Base-by-base conservation (phyloP, 2,888 invertebrate species). In the Drosophila neutralis region DNA sequence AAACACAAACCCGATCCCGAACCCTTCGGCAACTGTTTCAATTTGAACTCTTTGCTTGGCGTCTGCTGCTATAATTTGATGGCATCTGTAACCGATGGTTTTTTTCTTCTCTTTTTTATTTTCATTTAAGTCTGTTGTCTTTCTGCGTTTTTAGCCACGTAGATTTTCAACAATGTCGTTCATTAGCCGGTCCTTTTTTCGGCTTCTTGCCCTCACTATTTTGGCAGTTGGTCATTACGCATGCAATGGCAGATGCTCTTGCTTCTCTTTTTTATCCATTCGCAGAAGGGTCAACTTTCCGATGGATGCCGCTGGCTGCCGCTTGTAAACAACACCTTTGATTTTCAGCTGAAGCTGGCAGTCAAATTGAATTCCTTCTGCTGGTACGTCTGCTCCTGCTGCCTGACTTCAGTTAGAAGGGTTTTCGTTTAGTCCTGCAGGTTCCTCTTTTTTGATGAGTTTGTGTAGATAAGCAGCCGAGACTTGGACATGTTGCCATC, bases 141-240 rank as follows among this genome's bases (percentile, higher is more conserved):
- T 48, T 45, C 33, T 53, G 24, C 49, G 45, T 77, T 71, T 81
- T 80, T 82, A 76, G 77, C 77, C 81, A 77, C 83, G 87, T 87
- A 83, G 86, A 88, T 87, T 85, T 85, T 86, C 87, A 80, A 77
- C 87, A 80, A 73, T 78, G 80, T 84, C 84, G 84, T 80, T 87
- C 87, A 87, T 87, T 88, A 87, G 88, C 71, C 73, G 69, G 69
- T 75, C 74, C 72, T 69, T 78, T 79, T 68, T 69, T 57, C 58
- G 42, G 38, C 52, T 69, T 63, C 69, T 56, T 69, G 73, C 80
- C 82, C 84, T 75, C 68, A 80, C 83, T 85, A 66, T 79, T 80
- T 87, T 87, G 89, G 91, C 91, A 91, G 90, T 91, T 91, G 90
- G 89, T 83, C 89, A 90, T 90, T 91, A 90, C 83, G 87, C 87